phyloP scores from a whole-genome alignment of 2,888 invertebrate species.

The Noctua pronuba region DNA sequence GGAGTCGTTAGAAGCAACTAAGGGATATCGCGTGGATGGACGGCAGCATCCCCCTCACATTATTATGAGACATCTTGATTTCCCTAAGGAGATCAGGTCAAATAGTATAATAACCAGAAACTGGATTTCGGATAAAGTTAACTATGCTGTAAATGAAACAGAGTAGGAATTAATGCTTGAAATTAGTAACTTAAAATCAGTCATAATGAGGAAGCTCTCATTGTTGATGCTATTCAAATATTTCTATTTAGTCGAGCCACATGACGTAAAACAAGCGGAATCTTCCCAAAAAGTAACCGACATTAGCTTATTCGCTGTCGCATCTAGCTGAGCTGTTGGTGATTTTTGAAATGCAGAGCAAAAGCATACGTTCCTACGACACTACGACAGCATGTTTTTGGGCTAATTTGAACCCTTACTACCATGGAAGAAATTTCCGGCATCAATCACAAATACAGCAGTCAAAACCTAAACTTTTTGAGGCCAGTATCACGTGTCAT shows the following conservation, averaged over 20 bases:
- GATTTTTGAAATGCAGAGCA: not conserved
- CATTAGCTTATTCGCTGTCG: not conserved
- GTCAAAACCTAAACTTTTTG: slow-evolving; percentile 13
- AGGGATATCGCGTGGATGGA: slow-evolving; percentile 31
- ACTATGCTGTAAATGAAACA: not conserved
- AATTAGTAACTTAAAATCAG: not conserved
- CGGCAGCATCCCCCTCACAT: slow-evolving; percentile 34
- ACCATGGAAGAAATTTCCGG: not conserved
- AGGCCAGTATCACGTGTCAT: slow-evolving; percentile 32
- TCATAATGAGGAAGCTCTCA: not conserved
- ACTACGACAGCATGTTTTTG: too few species aligned
- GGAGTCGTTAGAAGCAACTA: slow-evolving; percentile 45
- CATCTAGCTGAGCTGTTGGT: too few species aligned
- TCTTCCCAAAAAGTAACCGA: too few species aligned
- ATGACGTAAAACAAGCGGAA: too few species aligned
- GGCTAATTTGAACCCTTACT: not conserved
- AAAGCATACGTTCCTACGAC: too few species aligned
- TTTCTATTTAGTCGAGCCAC: not conserved
- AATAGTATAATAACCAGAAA: slow-evolving; percentile 8
- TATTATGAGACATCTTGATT: slow-evolving; percentile 49
- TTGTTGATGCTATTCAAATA: not conserved
- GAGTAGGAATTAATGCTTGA: not conserved
- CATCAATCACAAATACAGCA: not conserved
- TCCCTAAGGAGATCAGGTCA: slow-evolving; percentile 40
- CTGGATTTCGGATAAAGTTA: not conserved